Evolutionary conservation across 2,113 vertebrate genomes (phyloP).

Genomic region (Raja brachyura): DNA sequence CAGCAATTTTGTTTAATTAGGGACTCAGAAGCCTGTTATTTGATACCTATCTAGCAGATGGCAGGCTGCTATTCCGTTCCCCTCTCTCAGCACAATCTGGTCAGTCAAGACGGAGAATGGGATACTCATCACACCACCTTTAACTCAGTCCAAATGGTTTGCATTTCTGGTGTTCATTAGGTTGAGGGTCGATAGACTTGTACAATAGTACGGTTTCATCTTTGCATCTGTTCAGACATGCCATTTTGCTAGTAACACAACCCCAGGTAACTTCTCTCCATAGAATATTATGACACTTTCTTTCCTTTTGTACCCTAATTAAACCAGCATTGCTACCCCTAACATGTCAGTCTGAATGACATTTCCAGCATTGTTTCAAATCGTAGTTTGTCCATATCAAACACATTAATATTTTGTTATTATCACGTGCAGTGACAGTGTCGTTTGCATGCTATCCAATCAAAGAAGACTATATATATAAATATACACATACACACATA

Average conservation of each 20-base stretch:
- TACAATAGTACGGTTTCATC: not conserved
- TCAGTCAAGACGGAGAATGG: slow-evolving; percentile 43
- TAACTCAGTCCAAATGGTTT: slow-evolving; percentile 28
- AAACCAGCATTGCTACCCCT: not conserved
- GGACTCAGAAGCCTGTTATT: slow-evolving; percentile 71
- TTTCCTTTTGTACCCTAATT: not conserved
- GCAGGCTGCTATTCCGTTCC: slow-evolving; percentile 60
- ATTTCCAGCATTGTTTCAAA: not conserved
- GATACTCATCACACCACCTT: slow-evolving; percentile 21
- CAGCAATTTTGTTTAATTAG: slow-evolving; percentile 70
- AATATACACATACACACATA: too few relatives aligned
- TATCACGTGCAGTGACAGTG: too few relatives aligned
- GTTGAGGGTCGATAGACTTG: not conserved
- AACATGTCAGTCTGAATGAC: not conserved
- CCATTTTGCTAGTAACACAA: not conserved
- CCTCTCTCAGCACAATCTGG: slow-evolving; percentile 63
- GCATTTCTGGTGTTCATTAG: slow-evolving; percentile 31
- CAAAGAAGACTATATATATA: too few relatives aligned
- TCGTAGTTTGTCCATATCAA: not conserved
- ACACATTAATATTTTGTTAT: not conserved
- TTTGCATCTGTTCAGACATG: slow-evolving; percentile 19
- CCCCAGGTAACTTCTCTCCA: not conserved
- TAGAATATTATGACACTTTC: not conserved
- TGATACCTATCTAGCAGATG: slow-evolving; percentile 66
- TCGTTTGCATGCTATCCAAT: too few relatives aligned